Conservation (phyloP, 2,888 invertebrate species). For the Gryllus longicercus region DNA sequence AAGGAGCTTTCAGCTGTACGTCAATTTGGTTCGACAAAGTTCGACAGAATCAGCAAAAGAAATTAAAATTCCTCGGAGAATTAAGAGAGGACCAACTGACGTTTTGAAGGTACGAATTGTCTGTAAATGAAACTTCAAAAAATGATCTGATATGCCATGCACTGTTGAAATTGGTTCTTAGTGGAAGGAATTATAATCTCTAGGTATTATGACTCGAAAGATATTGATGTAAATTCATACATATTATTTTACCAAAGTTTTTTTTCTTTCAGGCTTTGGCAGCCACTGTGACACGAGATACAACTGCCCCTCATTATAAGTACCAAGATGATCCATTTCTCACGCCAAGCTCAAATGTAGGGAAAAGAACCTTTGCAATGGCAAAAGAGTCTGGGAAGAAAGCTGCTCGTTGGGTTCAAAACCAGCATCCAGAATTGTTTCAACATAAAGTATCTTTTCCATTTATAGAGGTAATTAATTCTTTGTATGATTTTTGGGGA, state of each 20-base stretch:
- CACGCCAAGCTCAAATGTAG: constrained; percentile 68
- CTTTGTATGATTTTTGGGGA: constrained; percentile 18
- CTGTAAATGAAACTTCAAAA: neutral
- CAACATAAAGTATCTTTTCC: constrained; percentile 62
- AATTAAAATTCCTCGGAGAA: constrained; percentile 64
- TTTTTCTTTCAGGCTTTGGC: constrained; percentile 62
- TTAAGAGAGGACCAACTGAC: constrained; percentile 75
- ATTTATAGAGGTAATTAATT: constrained; percentile 51
- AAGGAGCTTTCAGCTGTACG: neutral
- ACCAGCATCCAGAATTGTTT: constrained; percentile 69
- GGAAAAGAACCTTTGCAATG: constrained; percentile 70
- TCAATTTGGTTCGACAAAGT: neutral
- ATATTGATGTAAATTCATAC: too few relatives aligned
- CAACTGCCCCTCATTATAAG: constrained; percentile 83
- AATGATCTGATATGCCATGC: neutral
- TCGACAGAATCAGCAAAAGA: constrained; percentile 43
- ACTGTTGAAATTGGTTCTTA: too few relatives aligned
- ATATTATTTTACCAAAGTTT: neutral
- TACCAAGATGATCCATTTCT: constrained; percentile 90
- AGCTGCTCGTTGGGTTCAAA: constrained; percentile 78
- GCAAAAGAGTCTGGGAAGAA: constrained; percentile 82
- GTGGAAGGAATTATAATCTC: too few relatives aligned
- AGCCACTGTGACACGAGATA: constrained; percentile 72
- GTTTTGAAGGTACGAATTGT: constrained; percentile 58
- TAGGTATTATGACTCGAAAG: too few relatives aligned